Percentiles rank a stretch among this genome's conserved stretches.
Conservation (phyloP, 1,140 invertebrate species). For the Cyclargus thomasi region DNA sequence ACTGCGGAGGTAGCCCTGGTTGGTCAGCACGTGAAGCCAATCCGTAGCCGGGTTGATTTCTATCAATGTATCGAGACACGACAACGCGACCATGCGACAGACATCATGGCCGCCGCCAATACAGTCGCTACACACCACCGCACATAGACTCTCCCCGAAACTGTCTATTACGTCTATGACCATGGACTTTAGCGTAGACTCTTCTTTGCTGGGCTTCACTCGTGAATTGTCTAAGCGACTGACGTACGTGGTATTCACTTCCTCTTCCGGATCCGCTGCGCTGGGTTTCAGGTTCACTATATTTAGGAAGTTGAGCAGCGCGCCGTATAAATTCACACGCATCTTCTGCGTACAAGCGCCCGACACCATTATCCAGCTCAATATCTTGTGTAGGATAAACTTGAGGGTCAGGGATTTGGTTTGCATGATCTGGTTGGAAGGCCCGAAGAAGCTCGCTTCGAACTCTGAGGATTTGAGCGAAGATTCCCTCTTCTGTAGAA, state of each 20-base stretch:
- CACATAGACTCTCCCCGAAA: constrained; percentile 88
- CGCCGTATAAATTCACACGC: constrained; percentile 87
- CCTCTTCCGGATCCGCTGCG: constrained; percentile 54
- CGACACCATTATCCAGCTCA: constrained; percentile 83
- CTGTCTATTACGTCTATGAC: constrained; percentile 70
- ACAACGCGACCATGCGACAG: constrained; percentile 90
- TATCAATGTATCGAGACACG: constrained; percentile 86
- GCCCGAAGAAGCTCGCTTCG: constrained; percentile 61
- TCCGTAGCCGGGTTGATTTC: constrained; percentile 83
- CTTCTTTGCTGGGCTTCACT: constrained; percentile 43
- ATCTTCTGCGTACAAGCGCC: constrained; percentile 86
- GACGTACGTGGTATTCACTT: constrained; percentile 60
- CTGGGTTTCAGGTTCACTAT: constrained; percentile 79
- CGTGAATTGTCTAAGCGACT: constrained; percentile 79
- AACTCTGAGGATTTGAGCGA: constrained; percentile 56
- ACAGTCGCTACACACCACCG: constrained; percentile 89
- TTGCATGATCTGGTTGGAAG: constrained; percentile 63
- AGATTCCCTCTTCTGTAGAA: constrained; percentile 64
- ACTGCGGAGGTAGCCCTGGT: constrained; percentile 89
- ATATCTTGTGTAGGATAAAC: constrained; percentile 80
- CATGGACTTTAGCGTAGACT: constrained; percentile 58
- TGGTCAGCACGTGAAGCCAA: constrained; percentile 84
- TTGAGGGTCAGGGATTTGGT: constrained; percentile 80
- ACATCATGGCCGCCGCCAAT: constrained; percentile 91
- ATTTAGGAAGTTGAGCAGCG: constrained; percentile 84